Percentiles rank a stretch among this genome's conserved stretches.
These are phyloP conservation scores for Papilio dardanus DNA, from an alignment of 1,140 invertebrate species.

Conservation along the genomic window DNA sequence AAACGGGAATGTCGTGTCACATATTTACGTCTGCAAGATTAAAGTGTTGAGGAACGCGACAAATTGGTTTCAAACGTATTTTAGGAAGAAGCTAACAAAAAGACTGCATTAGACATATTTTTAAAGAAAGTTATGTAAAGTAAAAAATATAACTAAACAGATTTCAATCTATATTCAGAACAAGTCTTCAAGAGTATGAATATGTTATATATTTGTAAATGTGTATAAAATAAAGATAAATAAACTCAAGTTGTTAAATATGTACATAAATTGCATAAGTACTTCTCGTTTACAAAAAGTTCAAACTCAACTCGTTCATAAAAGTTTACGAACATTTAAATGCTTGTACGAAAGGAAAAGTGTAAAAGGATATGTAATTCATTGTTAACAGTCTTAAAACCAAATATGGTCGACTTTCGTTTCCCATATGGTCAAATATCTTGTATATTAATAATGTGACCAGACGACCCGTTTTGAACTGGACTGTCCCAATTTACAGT, in stretches of 20 bases:
- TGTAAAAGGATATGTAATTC: conserved; percentile 32
- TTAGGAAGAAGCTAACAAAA: not conserved
- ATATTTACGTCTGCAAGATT: not conserved
- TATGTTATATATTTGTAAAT: not conserved
- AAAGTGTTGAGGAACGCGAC: conserved; percentile 15
- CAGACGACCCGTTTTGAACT: too few relatives aligned
- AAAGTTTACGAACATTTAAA: conserved; percentile 12
- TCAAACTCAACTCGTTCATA: not conserved
- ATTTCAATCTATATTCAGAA: not conserved
- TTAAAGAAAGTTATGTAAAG: too few relatives aligned
- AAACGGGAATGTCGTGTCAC: not conserved
- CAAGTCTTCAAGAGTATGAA: not conserved
- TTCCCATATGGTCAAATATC: conserved; percentile 25
- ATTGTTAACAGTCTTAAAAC: conserved; percentile 15
- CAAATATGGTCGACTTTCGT: conserved; percentile 35
- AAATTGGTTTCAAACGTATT: conserved; percentile 20
- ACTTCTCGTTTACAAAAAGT: not conserved
- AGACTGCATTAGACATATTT: not conserved
- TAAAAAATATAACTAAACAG: too few relatives aligned
- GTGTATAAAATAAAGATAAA: not conserved
- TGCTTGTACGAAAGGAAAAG: conserved; percentile 14
- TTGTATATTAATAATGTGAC: conserved; percentile 6
- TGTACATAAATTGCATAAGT: not conserved
- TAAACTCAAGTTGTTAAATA: not conserved
- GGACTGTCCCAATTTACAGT: too few relatives aligned